phyloP scores from a whole-genome alignment of 2,113 vertebrate species.

The Bucco capensis region DNA sequence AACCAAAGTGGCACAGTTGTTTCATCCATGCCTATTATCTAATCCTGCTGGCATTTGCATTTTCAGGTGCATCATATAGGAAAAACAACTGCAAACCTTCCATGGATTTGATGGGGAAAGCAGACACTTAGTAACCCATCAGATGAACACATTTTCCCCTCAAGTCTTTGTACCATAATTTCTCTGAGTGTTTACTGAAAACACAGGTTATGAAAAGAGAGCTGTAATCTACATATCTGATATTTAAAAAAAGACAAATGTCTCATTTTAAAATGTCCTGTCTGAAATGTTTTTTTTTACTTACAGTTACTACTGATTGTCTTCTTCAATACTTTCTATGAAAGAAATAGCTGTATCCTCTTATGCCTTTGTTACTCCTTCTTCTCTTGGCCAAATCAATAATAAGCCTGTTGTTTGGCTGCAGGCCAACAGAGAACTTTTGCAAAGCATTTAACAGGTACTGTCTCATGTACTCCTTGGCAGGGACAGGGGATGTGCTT shows the following conservation, averaged over 20 bases:
- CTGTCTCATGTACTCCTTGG: fast-evolving
- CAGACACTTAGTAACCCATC: not conserved
- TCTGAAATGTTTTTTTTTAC: not conserved
- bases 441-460: not conserved
- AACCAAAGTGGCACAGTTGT: not conserved
- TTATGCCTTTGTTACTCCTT: not conserved
- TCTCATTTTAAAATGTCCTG: not conserved
- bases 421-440: not conserved
- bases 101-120: not conserved
- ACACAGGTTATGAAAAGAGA: not conserved
- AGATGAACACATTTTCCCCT: not conserved
- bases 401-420: not conserved
- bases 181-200: not conserved
- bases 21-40: not conserved
- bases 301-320: not conserved
- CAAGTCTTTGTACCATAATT: not conserved
- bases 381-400: not conserved
- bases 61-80: not conserved
- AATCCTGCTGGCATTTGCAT: not conserved
- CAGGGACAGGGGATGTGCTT: fast-evolving
- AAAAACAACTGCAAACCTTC: not conserved
- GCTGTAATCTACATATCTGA: not conserved
- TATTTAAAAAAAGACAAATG: not conserved
- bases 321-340: not conserved
- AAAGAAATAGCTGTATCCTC: not conserved